A percentile compares a stretch with the other conserved stretches of the same genome.
Conservation (phyloP, 2,113 vertebrate genomes). For the Mobula hypostoma region DNA sequence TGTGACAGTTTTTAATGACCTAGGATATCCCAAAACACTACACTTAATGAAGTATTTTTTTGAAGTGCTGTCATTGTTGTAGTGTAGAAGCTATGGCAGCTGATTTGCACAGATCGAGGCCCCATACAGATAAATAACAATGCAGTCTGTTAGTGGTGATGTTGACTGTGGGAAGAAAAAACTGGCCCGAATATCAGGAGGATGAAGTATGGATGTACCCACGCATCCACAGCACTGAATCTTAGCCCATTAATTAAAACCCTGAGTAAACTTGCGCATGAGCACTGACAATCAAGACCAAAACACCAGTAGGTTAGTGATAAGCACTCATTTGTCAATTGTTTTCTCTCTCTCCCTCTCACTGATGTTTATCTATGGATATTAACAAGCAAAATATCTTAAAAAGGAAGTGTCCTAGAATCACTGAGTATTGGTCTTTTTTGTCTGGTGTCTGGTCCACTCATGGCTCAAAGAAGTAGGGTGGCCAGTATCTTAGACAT, state of each 20-base stretch:
- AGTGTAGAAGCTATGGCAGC: background rate
- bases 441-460: background rate
- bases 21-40: background rate
- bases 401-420: background rate
- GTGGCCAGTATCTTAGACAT: no score
- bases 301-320: background rate
- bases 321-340: background rate
- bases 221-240: background rate
- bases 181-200: background rate
- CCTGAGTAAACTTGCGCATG: background rate
- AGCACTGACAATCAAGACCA: background rate
- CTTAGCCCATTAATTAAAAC: background rate
- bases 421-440: background rate
- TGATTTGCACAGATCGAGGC: background rate
- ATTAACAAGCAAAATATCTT: background rate
- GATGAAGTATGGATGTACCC: background rate
- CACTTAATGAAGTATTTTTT: background rate
- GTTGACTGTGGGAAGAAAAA: background rate
- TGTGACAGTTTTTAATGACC: no score
- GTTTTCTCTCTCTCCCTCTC: background rate
- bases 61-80: background rate
- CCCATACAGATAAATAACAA: background rate
- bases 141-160: background rate
- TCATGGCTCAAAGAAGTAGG: background rate
- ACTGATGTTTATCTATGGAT: background rate